A percentile compares a stretch with the other conserved stretches of the same genome.
Conservation (phyloP, 2,888 invertebrate species). For the Folsomia candida region DNA sequence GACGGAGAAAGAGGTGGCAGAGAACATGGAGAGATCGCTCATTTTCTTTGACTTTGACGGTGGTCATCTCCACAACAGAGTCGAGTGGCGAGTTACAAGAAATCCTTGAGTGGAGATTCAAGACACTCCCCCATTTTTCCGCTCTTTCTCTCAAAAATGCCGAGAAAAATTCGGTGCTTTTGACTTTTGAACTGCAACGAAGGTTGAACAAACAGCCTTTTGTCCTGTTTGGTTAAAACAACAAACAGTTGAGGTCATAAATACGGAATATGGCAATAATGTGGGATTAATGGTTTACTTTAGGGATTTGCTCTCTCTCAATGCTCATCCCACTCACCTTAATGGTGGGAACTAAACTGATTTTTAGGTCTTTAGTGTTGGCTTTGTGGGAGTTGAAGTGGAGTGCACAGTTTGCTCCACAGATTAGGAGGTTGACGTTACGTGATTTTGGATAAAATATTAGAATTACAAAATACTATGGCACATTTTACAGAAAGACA, state of each 20-base stretch:
- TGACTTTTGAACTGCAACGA: neutral
- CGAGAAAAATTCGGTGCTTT: slow-evolving; percentile 5
- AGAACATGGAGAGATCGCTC: too few relatives aligned
- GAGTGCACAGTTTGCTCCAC: neutral
- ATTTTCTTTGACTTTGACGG: neutral
- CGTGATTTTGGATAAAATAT: neutral
- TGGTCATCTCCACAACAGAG: neutral
- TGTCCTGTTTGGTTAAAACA: slow-evolving; percentile 7
- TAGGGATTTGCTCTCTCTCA: neutral
- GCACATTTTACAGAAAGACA: slow-evolving; percentile 8
- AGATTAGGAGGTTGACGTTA: neutral
- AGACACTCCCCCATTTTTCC: neutral
- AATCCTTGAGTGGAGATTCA: neutral
- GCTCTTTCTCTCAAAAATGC: neutral
- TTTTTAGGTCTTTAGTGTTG: neutral
- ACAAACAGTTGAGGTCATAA: slow-evolving; percentile 5
- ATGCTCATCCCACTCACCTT: too few relatives aligned
- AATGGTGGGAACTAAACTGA: neutral
- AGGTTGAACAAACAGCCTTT: neutral
- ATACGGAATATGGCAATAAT: neutral
- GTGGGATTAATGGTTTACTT: neutral
- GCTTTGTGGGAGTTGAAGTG: neutral
- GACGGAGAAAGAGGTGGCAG: neutral
- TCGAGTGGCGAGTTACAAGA: neutral
- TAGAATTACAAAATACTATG: too few relatives aligned